phyloP scores from a whole-genome alignment of 2,113 vertebrate species.

The Microcebus ravelobensis region DNA sequence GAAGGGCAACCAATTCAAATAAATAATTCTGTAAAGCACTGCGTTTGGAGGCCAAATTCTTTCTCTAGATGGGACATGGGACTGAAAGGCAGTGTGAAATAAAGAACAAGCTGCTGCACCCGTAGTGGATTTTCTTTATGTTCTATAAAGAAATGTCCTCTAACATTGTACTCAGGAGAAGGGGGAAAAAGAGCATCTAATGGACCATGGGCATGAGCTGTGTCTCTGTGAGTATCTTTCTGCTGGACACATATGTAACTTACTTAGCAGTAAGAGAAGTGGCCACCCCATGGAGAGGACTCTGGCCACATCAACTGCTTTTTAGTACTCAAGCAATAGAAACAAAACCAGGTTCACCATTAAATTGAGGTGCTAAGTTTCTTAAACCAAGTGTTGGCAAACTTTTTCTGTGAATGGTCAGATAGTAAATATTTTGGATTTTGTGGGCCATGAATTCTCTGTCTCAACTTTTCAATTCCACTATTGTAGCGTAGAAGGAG shows the following conservation, averaged over 20 bases:
- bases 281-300: not conserved
- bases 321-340: not conserved
- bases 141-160: not conserved
- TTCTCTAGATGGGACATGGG: no score
- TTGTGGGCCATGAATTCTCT: not conserved
- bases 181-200: no score
- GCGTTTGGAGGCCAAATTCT: not conserved
- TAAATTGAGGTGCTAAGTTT: not conserved
- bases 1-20: not conserved
- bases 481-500: not conserved
- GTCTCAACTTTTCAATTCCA: not conserved
- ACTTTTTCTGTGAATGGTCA: not conserved
- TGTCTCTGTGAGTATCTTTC: not conserved
- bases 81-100: not conserved
- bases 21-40: not conserved
- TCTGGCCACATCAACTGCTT: not conserved
- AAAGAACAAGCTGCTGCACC: fast-evolving
- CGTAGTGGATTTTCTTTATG: not conserved
- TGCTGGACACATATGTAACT: not conserved
- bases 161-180: not conserved
- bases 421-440: not conserved
- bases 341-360: not conserved
- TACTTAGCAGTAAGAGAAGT: not conserved
- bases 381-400: not conserved
- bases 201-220: fast-evolving